These are phyloP conservation scores for Prorops nasuta DNA, from an alignment of 1,140 invertebrate genomes.

Conservation along the genomic window DNA sequence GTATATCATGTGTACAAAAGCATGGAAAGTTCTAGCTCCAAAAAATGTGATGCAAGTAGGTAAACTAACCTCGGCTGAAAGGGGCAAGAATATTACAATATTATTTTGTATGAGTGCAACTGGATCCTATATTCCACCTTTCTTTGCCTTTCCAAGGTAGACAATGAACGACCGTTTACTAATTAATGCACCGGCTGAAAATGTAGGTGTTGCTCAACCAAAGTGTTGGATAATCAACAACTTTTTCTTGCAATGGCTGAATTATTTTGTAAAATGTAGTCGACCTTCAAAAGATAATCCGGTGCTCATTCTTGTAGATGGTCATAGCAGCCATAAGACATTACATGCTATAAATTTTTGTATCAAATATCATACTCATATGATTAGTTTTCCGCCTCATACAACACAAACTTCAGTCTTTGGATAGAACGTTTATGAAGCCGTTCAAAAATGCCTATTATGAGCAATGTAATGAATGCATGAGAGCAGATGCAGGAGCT, in stretches of 20 bases:
- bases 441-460: conserved; percentile 6
- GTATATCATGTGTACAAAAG: conserved; percentile 35
- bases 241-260: conserved; percentile 37
- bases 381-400: conserved; percentile 1
- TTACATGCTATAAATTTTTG: conserved; percentile 6
- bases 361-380: conserved; percentile 1
- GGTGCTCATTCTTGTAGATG: conserved; percentile 2
- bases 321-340: conserved; percentile 3
- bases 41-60: conserved; percentile 49
- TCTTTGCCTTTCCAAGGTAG: conserved; percentile 38
- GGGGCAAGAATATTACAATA: conserved; percentile 47
- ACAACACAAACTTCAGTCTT: conserved; percentile 3
- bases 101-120: conserved; percentile 36
- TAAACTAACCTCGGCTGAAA: conserved; percentile 44
- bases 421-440: conserved; percentile 8
- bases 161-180: conserved; percentile 13
- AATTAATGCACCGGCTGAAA: conserved; percentile 17
- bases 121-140: conserved; percentile 37
- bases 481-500: conserved; percentile 1
- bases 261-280: conserved; percentile 34
- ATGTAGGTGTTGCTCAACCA: conserved; percentile 4
- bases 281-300: conserved; percentile 17
- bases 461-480: conserved; percentile 2
- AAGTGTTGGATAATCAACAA: conserved; percentile 27
- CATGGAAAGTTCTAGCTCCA: conserved; percentile 32